Evolutionary conservation across 2,113 vertebrate genomes (phyloP), one percentile per base, ranked within the genome.

Genomic region (Pleuronectes platessa): DNA sequence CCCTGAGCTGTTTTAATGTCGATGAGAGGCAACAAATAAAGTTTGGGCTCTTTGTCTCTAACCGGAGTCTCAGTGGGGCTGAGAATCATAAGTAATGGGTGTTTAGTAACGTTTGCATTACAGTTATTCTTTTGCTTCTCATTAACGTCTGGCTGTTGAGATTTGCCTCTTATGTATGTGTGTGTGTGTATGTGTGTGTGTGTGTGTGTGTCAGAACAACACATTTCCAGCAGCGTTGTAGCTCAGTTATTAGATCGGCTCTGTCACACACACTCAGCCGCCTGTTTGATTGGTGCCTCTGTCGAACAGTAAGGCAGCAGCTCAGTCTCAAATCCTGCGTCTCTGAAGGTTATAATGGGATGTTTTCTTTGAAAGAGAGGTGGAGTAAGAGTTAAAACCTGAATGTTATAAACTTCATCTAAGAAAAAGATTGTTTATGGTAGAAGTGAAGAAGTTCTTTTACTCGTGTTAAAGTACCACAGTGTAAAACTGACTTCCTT

Each of bases 1-100:
- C 71, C 49, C 59, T 61, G 75, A 82, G 85, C 71, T 3, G 8
- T 45, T 86, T 84, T 82, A 77, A 82, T 83, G 84, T 79, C 53
- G 69, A 64, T 56, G 51, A 81, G 1, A 59, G 75, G 74, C 53
- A 69, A 60, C 74, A 87, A 76, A 86, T 77, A 68, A 53, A 74
- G 11, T 66, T 66, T 14, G 58, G 51, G 61, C 54, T 61, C 68
- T 74, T 73, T 79, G 55, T 78, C 37, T 78, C 37, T 64, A 27
- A 76, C 73, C 74, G 70, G 71, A 26, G 61, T 67, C 82, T 75
- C 86, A 20, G 47, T 5, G 49, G 80, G 37, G 51, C 18, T 20
- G 53, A 21, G 53, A 20, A 77, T 79, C 42, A 64, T 26, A 21
- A 7, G 74, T 83, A 42, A 51, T 24, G 10, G 67, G 18, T 62